Conservation (phyloP, 2,888 invertebrate species). For the Chironomus riparius region DNA sequence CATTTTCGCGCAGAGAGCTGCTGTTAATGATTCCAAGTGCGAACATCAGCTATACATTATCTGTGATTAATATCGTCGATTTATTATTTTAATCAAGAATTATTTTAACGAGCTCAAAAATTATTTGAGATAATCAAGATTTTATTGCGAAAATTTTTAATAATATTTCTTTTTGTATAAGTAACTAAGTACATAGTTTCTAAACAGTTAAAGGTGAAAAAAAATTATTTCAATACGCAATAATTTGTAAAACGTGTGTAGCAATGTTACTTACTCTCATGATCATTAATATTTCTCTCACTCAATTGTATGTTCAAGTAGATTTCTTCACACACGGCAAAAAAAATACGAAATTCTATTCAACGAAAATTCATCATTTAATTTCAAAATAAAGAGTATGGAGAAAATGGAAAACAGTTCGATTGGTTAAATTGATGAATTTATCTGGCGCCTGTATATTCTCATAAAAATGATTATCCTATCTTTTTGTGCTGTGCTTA, state of each 20-base stretch:
- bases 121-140: neutral
- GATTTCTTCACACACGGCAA: too few species aligned
- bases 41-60: neutral
- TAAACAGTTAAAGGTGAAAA: too few species aligned
- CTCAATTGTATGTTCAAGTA: too few species aligned
- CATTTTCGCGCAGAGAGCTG: neutral
- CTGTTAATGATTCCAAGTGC: neutral
- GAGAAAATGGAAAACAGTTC: neutral
- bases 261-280: too few species aligned
- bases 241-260: too few species aligned
- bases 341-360: neutral
- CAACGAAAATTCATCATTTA: neutral
- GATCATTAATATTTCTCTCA: too few species aligned
- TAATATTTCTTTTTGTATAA: neutral
- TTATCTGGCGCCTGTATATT: neutral
- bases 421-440: conserved; percentile 4
- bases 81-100: neutral
- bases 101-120: neutral
- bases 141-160: neutral
- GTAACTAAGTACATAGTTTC: neutral
- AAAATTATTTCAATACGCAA: too few species aligned
- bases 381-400: neutral
- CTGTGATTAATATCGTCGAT: neutral
- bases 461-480: neutral
- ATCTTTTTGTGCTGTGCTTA: neutral